Evolutionary conservation across 1,140 invertebrate species (phyloP).

Genomic region (Aphidius ervi): DNA sequence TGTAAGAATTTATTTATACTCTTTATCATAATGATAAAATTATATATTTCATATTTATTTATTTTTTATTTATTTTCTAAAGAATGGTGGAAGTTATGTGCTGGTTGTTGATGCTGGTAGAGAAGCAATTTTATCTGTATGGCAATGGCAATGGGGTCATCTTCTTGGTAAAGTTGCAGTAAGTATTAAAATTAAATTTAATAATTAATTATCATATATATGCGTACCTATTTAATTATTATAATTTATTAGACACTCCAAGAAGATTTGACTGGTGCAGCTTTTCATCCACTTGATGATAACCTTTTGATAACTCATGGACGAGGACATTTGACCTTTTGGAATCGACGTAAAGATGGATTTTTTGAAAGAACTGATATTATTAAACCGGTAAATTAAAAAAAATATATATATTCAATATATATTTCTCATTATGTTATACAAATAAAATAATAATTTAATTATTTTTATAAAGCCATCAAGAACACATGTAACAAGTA

Average conservation of each 20-base stretch:
- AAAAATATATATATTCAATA: too few relatives aligned
- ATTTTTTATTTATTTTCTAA: conserved; percentile 15
- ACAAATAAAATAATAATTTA: background rate
- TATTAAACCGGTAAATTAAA: conserved; percentile 67
- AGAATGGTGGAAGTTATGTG: conserved; percentile 86
- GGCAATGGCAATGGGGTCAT: conserved; percentile 89
- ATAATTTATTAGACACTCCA: conserved; percentile 66
- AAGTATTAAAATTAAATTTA: conserved; percentile 45
- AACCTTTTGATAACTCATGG: conserved; percentile 91
- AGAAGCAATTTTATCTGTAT: conserved; percentile 81
- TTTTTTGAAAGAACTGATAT: conserved; percentile 85
- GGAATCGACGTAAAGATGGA: conserved; percentile 84
- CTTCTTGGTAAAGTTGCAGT: conserved; percentile 83
- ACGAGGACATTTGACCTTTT: conserved; percentile 88
- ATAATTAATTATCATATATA: too few relatives aligned
- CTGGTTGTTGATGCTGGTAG: conserved; percentile 78
- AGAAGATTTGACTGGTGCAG: conserved; percentile 83
- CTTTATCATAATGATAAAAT: background rate
- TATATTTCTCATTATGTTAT: too few relatives aligned
- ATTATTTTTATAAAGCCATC: conserved; percentile 59
- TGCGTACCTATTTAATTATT: background rate
- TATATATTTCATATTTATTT: background rate
- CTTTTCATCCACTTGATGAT: conserved; percentile 90
- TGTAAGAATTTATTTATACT: conserved; percentile 49
- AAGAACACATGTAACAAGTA: conserved; percentile 73